Percentiles rank a stretch among this genome's conserved stretches.
These are phyloP conservation scores for Mnemiopsis leidyi DNA, from an alignment of 37 sponge, comb jelly and placozoan species.

Conservation along the genomic window DNA sequence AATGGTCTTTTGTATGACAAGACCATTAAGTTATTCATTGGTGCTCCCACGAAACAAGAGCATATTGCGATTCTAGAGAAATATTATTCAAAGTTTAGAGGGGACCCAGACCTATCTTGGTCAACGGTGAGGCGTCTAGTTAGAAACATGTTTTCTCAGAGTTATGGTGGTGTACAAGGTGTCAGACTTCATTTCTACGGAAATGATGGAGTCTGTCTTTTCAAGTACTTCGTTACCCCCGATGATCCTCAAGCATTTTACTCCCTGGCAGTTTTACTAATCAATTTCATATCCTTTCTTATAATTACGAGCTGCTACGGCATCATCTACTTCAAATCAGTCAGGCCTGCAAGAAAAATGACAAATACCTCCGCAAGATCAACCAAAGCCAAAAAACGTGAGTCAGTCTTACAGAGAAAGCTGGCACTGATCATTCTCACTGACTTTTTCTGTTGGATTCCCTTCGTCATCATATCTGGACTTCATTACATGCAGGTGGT, in stretches of 20 bases:
- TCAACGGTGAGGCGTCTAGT: background rate
- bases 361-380: background rate
- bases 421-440: background rate
- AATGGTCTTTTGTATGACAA: background rate
- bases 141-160: background rate
- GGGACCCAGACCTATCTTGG: background rate
- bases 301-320: background rate
- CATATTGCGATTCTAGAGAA: background rate
- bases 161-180: background rate
- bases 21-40: background rate
- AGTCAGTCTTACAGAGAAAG: background rate
- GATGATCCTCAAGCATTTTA: background rate
- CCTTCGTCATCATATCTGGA: background rate
- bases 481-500: background rate
- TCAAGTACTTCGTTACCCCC: constrained; percentile 23
- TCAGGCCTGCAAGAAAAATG: background rate
- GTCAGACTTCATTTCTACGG: background rate
- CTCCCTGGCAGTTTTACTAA: background rate
- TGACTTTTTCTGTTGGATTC: background rate
- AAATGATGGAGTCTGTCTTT: background rate
- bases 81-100: background rate
- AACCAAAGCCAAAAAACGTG: background rate
- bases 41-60: background rate
- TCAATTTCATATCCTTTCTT: background rate
- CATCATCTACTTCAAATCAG: background rate